A percentile compares a stretch with the other conserved stretches of the same genome.
Evolutionary conservation across 2,113 vertebrate species (phyloP).

Genomic region (Hemiprocne comata): DNA sequence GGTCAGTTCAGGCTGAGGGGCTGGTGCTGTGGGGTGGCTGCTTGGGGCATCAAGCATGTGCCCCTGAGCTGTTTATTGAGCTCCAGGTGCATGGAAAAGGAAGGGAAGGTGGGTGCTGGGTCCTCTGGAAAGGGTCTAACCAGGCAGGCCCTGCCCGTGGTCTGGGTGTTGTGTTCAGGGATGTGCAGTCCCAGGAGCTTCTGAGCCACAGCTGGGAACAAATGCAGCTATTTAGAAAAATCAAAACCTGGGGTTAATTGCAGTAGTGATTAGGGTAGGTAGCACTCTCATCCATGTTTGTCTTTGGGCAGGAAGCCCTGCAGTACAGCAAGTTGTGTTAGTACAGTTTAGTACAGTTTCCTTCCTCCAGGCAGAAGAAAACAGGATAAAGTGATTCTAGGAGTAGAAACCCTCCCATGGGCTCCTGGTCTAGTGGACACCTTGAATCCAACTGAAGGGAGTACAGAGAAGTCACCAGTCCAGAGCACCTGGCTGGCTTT

Average conservation of each 20-base stretch:
- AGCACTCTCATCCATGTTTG: neutral
- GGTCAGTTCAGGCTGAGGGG: neutral
- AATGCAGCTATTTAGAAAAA: neutral
- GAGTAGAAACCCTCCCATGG: neutral
- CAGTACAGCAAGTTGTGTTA: neutral
- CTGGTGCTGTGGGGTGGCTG: neutral
- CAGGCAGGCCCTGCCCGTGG: rapidly evolving
- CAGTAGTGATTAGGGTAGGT: neutral
- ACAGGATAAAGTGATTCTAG: neutral
- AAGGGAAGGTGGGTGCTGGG: neutral
- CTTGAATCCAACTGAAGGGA: neutral
- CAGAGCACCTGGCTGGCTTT: neutral
- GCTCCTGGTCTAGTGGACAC: neutral
- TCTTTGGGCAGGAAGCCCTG: neutral
- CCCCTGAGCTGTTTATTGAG: neutral
- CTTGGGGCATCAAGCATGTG: neutral
- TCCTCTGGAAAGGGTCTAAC: neutral
- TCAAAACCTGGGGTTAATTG: neutral
- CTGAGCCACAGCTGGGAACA: neutral
- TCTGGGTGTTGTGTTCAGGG: neutral
- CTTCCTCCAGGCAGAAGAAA: neutral
- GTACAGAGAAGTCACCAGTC: rapidly evolving
- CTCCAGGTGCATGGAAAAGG: neutral
- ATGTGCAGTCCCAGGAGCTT: neutral
- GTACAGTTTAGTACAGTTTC: neutral